Base-by-base conservation (phyloP, 2,797 vertebrate species). In the Sebastes diploproa region DNA sequence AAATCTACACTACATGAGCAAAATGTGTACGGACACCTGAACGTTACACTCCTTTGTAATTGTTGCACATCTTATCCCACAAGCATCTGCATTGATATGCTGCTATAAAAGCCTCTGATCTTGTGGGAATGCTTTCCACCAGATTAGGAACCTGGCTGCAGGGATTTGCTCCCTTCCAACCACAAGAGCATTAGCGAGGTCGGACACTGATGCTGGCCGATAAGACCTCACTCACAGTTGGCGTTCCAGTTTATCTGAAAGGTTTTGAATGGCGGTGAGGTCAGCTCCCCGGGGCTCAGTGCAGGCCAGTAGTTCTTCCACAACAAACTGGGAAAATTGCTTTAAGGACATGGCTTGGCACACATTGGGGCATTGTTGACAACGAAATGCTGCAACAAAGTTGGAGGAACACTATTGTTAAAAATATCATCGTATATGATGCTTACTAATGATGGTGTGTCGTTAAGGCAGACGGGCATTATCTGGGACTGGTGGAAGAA, bases 141-240 rank as follows among this genome's bases (percentile, higher is more conserved):
- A 12, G 25, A 27, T 58, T 29, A 16, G 0, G 23, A 25, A 29
- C 14, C 16, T 30, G 36, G 11, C 69, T 61, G 59, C 61, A 36
- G 60, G 64, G 72, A 62, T 84, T 79, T 70, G 34, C 10, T 38
- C 50, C 13, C 5, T 2, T 50, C 23, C 64, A 36, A 46, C 34
- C 65, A 27, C 69, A 69, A 60, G 50, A 84, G 68, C 63, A 20
- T 84, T 25, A 38, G 61, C 16, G 62, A 69, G 65, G 71, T 70
- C 22, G 9, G 13, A 10, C 56, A 1, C 50, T 11, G 58, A 32
- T 30, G 66, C 20, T n/a, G 32, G 38, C 23, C 1, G 9, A 62
- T 55, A 34, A 72, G 12, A 66, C 22, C 30, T 13, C 25, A 38
- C 59, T 63, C 2, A 4, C n/a, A 29, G 56, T 16, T 50, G 0